phyloP scores from a whole-genome alignment of 2,797 vertebrate genomes.

The Phoeniculus purpureus region DNA sequence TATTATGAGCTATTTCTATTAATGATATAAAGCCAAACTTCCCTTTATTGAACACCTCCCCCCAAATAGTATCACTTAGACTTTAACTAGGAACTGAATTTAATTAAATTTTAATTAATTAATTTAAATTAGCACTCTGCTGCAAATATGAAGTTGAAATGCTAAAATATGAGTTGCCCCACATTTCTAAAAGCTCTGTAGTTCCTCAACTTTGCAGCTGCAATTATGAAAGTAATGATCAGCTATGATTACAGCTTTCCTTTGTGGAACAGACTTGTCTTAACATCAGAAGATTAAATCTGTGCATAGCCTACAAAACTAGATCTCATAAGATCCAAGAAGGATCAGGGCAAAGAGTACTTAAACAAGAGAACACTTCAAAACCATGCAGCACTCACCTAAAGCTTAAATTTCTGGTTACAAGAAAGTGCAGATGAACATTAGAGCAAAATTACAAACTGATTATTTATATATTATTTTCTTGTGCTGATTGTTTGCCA shows the following conservation, averaged over 20 bases:
- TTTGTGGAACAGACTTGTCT: background rate
- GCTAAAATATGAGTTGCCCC: background rate
- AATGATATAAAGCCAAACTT: background rate
- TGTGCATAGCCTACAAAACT: background rate
- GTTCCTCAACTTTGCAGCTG: background rate
- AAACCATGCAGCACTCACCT: background rate
- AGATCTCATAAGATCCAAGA: background rate
- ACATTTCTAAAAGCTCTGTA: background rate
- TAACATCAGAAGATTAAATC: conserved; percentile 6
- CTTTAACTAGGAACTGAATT: background rate
- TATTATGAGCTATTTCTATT: background rate
- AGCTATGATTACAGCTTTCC: background rate
- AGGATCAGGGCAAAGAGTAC: background rate
- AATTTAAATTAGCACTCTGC: background rate
- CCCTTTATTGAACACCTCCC: background rate
- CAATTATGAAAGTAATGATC: background rate
- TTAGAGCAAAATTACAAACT: background rate
- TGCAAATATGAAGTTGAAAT: background rate
- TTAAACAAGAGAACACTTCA: background rate
- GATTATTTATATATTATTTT: background rate
- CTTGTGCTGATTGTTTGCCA: background rate
- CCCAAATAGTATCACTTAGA: background rate
- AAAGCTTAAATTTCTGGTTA: background rate
- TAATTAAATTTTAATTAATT: no score
- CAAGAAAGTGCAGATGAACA: background rate